A percentile compares a stretch with the other conserved stretches of the same genome.
Evolutionary conservation across 1,140 invertebrate species (phyloP).

Genomic region (Portunus trituberculatus): DNA sequence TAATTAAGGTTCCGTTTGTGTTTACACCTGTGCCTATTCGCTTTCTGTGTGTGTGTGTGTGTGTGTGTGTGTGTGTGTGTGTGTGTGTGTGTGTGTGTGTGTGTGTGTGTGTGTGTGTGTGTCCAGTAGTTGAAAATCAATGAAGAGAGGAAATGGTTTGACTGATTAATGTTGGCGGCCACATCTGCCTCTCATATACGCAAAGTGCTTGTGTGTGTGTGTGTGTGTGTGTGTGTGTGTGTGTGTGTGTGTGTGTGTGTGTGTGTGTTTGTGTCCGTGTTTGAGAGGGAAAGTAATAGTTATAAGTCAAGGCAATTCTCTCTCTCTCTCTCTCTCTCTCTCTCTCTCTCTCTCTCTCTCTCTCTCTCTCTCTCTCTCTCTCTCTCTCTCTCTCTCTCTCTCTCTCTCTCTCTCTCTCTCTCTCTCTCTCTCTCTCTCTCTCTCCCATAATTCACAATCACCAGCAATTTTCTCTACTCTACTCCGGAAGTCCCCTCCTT

Average conservation of each 20-base stretch:
- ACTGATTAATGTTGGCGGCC: neutral
- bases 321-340: no score
- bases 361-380: no score
- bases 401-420: constrained; percentile 3
- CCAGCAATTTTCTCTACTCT: neutral
- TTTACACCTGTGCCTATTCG: neutral
- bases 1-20: neutral
- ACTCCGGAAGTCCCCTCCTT: neutral
- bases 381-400: neutral
- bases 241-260: constrained; percentile 20
- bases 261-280: neutral
- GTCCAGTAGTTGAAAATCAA: neutral
- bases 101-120: constrained; percentile 20
- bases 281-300: neutral
- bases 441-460: neutral
- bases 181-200: neutral
- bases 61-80: constrained; percentile 2
- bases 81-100: constrained; percentile 11
- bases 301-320: neutral
- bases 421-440: neutral
- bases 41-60: no score
- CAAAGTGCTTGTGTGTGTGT: neutral
- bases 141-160: constrained; percentile 1
- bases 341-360: no score
- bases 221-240: constrained; percentile 20